Evolutionary conservation across 1,140 invertebrate species (phyloP).

Genomic region (Apocrypta bakeri): DNA sequence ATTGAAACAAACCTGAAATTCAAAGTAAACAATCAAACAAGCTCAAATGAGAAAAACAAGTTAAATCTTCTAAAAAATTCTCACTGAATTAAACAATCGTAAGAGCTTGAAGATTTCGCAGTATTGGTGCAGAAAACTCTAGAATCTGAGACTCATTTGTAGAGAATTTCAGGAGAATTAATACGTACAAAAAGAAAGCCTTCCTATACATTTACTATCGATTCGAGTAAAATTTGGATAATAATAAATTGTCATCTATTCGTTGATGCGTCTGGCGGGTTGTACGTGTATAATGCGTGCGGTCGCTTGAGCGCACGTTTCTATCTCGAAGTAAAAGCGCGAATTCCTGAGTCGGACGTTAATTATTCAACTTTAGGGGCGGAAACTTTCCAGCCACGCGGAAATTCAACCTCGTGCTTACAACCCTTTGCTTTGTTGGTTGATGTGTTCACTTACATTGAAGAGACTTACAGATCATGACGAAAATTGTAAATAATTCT

Average conservation of each 20-base stretch:
- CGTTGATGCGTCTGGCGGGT: neutral
- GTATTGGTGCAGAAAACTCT: neutral
- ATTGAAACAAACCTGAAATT: neutral
- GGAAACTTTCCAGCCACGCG: conserved; percentile 8
- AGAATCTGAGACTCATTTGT: neutral
- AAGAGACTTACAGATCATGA: neutral
- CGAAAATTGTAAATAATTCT: neutral
- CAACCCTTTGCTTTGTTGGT: neutral
- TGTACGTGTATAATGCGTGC: neutral
- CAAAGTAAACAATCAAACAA: neutral
- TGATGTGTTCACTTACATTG: neutral
- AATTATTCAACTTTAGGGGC: conserved; percentile 38
- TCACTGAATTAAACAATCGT: neutral
- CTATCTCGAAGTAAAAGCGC: neutral
- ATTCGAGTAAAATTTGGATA: no score
- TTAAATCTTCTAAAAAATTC: neutral
- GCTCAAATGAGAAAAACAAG: neutral
- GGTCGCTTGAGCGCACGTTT: neutral
- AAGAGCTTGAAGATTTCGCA: neutral
- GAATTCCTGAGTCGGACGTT: neutral
- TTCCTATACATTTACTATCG: neutral
- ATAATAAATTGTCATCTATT: neutral
- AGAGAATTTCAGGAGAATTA: no score
- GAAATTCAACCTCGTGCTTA: neutral
- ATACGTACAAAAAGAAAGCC: no score